Base-by-base conservation (phyloP, 2,797 vertebrate species). In the Mormyrus proboscirostris region DNA sequence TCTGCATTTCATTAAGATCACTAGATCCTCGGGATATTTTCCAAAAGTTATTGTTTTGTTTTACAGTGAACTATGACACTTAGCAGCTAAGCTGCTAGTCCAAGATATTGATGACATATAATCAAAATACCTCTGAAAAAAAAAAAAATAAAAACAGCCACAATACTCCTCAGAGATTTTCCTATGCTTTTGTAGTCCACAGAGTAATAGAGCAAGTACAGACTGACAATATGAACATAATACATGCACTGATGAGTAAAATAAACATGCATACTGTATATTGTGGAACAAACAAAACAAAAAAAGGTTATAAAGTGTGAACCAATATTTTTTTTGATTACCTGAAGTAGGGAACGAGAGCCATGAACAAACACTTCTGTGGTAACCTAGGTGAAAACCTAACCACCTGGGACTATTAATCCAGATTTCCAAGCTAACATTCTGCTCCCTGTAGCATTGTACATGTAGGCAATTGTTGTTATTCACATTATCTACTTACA, bases 321-420 rank as follows among this genome's bases (percentile, higher is more conserved):
- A 50, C 4, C 65, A 59, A 16, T 55, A 8, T 62, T 10, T 14
- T 49, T 47, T 73, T 53, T 5, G 29, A 76, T 25, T 88, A 50
- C 33, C 19, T 38, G 55, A 65, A 76, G 4, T 50, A 62, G 92
- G 91, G 92, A 89, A 89, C 89, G 90, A 89, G 89, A 55, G 91
- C 91, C 91, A 90, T 91, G 91, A 91, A 92, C 86, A 59, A 90
- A 92, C 91, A 92, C 92, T 94, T 88, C 93, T 93, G 94, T 95
- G 94, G 95, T 94, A 93, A 95, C 95, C 93, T 92, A 91, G 90
- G 91, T 94, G 91, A 92, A 94, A 93, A 94, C 92, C 92, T 88
- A 92, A 87, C 90, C 94, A 93, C 91, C 65, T 90, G 94, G 91
- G 95, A 91, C 50, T 44, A 65, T 33, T 29, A 94, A 86, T 90